phyloP scores from a whole-genome alignment of 2,113 vertebrate species.

The Kryptolebias marmoratus region DNA sequence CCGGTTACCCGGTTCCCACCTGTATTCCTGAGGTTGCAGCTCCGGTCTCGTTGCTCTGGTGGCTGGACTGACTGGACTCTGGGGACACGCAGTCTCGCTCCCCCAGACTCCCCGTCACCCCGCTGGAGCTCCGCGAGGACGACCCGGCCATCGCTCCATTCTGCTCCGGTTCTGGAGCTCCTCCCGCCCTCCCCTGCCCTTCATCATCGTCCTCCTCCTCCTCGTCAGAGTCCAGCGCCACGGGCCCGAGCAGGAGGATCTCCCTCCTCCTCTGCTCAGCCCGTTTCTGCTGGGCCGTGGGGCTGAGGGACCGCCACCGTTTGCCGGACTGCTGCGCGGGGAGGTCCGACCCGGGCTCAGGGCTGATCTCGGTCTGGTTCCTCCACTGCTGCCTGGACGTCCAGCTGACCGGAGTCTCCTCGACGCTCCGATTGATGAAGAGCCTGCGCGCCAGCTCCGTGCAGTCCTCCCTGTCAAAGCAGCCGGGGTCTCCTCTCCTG shows the following conservation, averaged over 20 bases:
- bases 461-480: constrained; percentile 55
- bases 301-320: constrained; percentile 22
- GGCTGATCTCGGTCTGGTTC: constrained; percentile 38
- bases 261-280: constrained; percentile 78
- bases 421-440: constrained; percentile 68
- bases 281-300: constrained; percentile 64
- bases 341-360: not conserved
- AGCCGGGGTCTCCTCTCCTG: constrained; percentile 39
- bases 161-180: constrained; percentile 56
- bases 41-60: constrained; percentile 79
- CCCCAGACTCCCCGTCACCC: constrained; percentile 80
- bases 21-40: constrained; percentile 80
- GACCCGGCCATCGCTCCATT: constrained; percentile 61
- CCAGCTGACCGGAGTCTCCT: constrained; percentile 76
- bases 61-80: constrained; percentile 79
- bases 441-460: constrained; percentile 69
- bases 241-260: constrained; percentile 78
- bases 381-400: constrained; percentile 76
- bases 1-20: constrained; percentile 47
- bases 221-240: constrained; percentile 73
- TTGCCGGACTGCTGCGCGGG: not conserved
- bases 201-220: constrained; percentile 62
- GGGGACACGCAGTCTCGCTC: constrained; percentile 80
- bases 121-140: constrained; percentile 79
- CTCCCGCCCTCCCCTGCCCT: constrained; percentile 32